phyloP scores from a whole-genome alignment of 2,797 vertebrate species.

The Gallinago nigripennis region DNA sequence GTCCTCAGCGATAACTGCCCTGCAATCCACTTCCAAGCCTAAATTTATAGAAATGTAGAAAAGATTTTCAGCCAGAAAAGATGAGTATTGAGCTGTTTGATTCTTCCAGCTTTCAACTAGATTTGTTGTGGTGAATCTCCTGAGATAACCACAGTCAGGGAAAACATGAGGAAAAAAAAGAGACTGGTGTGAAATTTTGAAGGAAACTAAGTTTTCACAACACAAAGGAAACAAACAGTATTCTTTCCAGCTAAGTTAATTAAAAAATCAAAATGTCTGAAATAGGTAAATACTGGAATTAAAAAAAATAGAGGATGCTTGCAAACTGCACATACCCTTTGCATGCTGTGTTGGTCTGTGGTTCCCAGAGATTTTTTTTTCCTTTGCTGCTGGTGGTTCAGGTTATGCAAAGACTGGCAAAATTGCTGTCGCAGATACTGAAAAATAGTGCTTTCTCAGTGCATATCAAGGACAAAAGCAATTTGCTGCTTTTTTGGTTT shows the following conservation, averaged over 20 bases:
- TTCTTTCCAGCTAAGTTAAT: background rate
- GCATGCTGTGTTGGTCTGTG: background rate
- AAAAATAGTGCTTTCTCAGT: background rate
- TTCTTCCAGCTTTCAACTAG: background rate
- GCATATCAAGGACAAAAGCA: background rate
- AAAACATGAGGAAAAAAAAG: background rate
- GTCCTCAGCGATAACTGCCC: background rate
- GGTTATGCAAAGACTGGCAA: background rate
- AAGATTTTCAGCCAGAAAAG: background rate
- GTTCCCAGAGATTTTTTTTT: background rate
- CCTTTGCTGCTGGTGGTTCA: background rate
- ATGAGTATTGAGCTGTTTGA: background rate
- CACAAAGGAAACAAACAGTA: background rate
- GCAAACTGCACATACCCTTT: background rate
- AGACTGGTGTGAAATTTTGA: background rate
- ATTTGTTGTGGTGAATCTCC: background rate
- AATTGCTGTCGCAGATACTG: background rate
- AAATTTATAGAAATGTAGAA: background rate
- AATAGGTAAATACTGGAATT: background rate
- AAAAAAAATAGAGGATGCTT: background rate
- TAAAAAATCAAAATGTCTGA: background rate
- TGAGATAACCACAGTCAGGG: background rate
- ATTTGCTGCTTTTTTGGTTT: background rate
- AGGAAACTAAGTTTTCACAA: background rate
- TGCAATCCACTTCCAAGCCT: background rate